Percentiles rank a stretch among this genome's conserved stretches.
Evolutionary conservation across 2,888 invertebrate species (phyloP).

Genomic region (Eupithecia dodoneata): DNA sequence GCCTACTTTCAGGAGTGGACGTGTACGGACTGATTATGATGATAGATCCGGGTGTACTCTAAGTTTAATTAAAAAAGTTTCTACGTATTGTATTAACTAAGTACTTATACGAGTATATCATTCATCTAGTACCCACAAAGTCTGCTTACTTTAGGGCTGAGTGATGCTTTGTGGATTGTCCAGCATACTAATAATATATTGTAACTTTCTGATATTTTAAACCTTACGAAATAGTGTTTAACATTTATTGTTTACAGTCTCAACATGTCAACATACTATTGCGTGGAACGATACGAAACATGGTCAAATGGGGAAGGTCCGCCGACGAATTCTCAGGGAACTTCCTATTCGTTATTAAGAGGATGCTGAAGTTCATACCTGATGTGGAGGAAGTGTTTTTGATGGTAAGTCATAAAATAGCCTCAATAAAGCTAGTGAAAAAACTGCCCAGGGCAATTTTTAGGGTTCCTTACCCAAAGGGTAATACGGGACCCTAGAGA

Average conservation of each 20-base stretch:
- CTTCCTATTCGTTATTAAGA: slow-evolving; percentile 89
- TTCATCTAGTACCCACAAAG: neutral
- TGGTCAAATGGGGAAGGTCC: slow-evolving; percentile 88
- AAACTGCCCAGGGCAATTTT: neutral
- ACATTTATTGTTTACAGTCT: slow-evolving; percentile 81
- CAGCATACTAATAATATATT: neutral
- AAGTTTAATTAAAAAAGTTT: neutral
- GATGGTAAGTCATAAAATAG: slow-evolving; percentile 84
- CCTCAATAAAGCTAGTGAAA: neutral
- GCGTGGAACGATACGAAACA: slow-evolving; percentile 93
- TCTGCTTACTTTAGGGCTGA: neutral
- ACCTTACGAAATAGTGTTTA: neutral
- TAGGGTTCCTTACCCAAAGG: too few species aligned
- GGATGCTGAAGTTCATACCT: slow-evolving; percentile 89
- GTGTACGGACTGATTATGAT: too few species aligned
- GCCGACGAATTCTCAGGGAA: slow-evolving; percentile 92
- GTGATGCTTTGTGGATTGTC: neutral
- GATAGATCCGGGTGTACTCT: neutral
- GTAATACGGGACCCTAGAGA: too few species aligned
- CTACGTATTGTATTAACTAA: neutral
- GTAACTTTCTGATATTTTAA: neutral
- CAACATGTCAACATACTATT: slow-evolving; percentile 93
- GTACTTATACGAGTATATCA: too few species aligned
- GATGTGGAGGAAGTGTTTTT: slow-evolving; percentile 92
- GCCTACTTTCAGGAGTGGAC: too few species aligned